Percentiles rank a stretch among this genome's conserved stretches.
Evolutionary conservation across 1,140 invertebrate genomes (phyloP).

Genomic region (Drosophila aff.): DNA sequence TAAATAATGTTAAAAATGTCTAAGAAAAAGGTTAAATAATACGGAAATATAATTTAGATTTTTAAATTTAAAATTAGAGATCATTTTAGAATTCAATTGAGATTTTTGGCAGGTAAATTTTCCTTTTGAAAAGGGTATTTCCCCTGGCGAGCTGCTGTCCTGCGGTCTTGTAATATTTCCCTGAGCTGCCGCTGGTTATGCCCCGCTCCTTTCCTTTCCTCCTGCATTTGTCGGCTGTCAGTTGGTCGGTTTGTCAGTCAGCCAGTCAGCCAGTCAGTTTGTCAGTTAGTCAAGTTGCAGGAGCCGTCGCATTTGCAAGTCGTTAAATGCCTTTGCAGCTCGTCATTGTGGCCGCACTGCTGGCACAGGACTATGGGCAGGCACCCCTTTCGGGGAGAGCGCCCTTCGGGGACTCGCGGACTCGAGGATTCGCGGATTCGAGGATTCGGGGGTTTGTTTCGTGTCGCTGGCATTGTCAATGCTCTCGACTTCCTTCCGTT

Average conservation of each 20-base stretch:
- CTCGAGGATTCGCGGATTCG: background rate
- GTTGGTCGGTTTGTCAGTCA: conserved; percentile 58
- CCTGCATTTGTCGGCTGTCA: conserved; percentile 73
- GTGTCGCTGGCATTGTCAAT: conserved; percentile 81
- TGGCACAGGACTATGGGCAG: background rate
- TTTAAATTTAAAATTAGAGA: too few relatives aligned
- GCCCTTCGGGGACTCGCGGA: background rate
- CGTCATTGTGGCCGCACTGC: conserved; percentile 64
- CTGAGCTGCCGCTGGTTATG: conserved; percentile 25
- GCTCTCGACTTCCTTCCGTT: conserved; percentile 80
- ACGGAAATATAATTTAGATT: background rate
- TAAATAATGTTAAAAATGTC: too few relatives aligned
- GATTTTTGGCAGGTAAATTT: background rate
- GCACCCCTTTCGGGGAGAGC: background rate
- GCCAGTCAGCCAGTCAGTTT: conserved; percentile 10
- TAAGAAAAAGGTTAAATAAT: too few relatives aligned
- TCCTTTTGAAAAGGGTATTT: background rate
- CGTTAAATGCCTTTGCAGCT: conserved; percentile 79
- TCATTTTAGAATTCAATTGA: background rate
- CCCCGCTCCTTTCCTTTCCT: conserved; percentile 10
- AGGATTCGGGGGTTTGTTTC: conserved; percentile 35
- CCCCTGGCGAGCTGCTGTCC: background rate
- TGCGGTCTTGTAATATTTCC: conserved; percentile 22
- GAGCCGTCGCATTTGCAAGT: conserved; percentile 71
- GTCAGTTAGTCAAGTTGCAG: conserved; percentile 42